Base-by-base conservation (phyloP, 2,888 invertebrate genomes). In the Caenorhabditis sp. region DNA sequence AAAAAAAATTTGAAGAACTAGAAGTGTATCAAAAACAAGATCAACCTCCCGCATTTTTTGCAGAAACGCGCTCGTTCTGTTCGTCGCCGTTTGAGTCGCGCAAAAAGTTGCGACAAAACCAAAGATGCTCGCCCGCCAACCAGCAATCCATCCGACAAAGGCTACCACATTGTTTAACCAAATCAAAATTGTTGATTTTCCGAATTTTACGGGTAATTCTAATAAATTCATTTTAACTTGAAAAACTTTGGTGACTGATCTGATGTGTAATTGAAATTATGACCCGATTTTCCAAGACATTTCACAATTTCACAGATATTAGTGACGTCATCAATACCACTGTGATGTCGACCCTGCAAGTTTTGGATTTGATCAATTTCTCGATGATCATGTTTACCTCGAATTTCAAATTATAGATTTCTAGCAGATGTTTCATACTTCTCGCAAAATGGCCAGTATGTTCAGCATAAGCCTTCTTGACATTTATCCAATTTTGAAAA, bases 401-500 rank as follows among this genome's bases (percentile, higher is more conserved):
- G 10, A 62, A 71, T 27, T 69, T 23, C 1, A 77, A 55, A 12
- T 76, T 27, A 43, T 66, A 69, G 19, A 53, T 53, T 14, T 51
- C 37, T n/a, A 81, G 50, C 24, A 81, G 62, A n/a, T 76, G 62
- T n/a, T 68, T 78, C 57, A 90, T 78, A 63, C 88, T 88, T 37
- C 85, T 85, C 0, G 90, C 90, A 84, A 88, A 90, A 62, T 84
- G 69, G 8, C 88, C 81, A 0, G 87, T 88, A 0, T 83, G 83
- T 1, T 85, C 75, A 78, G 88, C 79, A 87, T 89, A 14, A 77
- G 82, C 69, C 78, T 87, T 89, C 87, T 92, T 91, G 3, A 92
- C 87, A 83, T 92, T 91, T 61, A 91, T 90, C 92, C 92, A 92
- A 17, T 86, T 76, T 14, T 87, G 84, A 69, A 91, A 90, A 80